Evolutionary conservation across 2,797 vertebrate genomes (phyloP).

Genomic region (Oceanodroma leucorhoa): DNA sequence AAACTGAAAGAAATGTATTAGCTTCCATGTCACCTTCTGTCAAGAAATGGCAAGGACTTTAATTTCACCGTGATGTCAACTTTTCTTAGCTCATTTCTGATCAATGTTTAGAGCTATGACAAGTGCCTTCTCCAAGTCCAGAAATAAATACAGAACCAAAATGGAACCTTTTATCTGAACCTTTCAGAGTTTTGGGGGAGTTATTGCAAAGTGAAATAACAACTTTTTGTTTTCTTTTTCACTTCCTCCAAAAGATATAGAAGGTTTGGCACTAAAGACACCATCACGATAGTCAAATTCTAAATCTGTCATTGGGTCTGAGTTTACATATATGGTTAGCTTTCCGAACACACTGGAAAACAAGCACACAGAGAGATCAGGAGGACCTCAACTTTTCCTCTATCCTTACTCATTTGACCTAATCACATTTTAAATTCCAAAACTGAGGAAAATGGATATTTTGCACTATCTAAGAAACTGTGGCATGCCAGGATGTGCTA

Average conservation of each 20-base stretch:
- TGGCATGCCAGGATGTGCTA: neutral
- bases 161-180: neutral
- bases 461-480: neutral
- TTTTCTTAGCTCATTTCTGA: neutral
- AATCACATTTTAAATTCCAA: neutral
- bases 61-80: slow-evolving; percentile 8
- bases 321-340: neutral
- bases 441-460: neutral
- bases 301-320: neutral
- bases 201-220: neutral
- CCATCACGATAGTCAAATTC: neutral
- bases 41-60: slow-evolving; percentile 8
- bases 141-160: neutral
- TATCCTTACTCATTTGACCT: neutral
- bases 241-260: neutral
- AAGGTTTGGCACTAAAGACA: neutral
- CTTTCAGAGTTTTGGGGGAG: neutral
- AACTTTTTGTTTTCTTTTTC: neutral
- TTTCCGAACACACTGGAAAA: rapidly evolving
- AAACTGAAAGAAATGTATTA: neutral
- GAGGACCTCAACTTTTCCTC: neutral
- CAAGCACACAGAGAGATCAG: neutral
- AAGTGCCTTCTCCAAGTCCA: neutral
- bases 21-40: neutral
- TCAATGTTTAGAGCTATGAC: neutral